phyloP scores from a whole-genome alignment of 2,797 vertebrate genomes.

The Taenioides sp. region DNA sequence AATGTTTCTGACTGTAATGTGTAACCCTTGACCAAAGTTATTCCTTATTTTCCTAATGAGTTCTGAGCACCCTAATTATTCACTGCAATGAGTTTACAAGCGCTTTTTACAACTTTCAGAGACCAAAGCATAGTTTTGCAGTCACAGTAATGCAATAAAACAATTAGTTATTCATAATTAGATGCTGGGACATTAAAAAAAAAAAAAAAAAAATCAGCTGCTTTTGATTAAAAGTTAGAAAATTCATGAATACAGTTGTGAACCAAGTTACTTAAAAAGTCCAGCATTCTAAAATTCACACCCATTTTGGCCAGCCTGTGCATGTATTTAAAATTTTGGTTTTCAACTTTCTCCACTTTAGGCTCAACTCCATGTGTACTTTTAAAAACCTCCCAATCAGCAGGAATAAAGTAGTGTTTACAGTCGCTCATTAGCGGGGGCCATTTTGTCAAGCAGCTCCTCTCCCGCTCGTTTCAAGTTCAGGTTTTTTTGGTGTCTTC shows the following conservation, averaged over 20 bases:
- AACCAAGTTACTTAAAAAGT: neutral
- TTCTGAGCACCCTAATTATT: too few relatives aligned
- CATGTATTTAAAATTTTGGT: neutral
- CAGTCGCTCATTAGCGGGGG: conserved; percentile 59
- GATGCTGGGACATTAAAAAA: too few relatives aligned
- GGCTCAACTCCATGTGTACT: conserved; percentile 8
- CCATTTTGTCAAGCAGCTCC: conserved; percentile 66
- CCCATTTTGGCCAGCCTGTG: neutral
- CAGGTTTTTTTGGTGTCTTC: conserved; percentile 57
- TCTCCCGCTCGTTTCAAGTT: conserved; percentile 68
- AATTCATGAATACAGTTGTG: neutral
- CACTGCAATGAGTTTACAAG: too few relatives aligned
- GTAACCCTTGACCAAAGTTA: too few relatives aligned
- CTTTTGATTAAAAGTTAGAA: too few relatives aligned
- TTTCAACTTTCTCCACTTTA: neutral
- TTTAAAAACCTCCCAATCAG: conserved; percentile 53
- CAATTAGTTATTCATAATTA: too few relatives aligned
- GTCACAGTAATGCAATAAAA: too few relatives aligned
- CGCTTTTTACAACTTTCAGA: too few relatives aligned
- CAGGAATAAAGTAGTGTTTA: conserved; percentile 63
- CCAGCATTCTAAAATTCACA: neutral
- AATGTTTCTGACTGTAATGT: too few relatives aligned
- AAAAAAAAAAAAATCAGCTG: too few relatives aligned
- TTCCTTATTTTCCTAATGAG: too few relatives aligned
- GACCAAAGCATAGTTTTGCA: too few relatives aligned